Evolutionary conservation across 2,113 vertebrate genomes (phyloP).

Genomic region (Malurus cyaneus): DNA sequence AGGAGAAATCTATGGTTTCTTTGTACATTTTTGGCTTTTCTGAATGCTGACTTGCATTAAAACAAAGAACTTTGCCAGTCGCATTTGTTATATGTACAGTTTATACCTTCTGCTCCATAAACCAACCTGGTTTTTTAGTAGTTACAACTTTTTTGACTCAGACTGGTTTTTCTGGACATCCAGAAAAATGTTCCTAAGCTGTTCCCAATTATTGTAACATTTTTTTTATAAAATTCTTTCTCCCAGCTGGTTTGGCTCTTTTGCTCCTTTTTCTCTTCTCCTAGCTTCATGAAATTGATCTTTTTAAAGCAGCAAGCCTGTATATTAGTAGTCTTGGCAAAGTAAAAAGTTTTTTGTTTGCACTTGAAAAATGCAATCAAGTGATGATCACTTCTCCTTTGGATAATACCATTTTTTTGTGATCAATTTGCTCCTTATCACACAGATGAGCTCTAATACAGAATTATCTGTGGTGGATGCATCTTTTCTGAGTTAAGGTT

Average conservation of each 20-base stretch:
- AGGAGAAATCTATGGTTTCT: not conserved
- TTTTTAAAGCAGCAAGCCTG: not conserved
- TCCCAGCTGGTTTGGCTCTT: not conserved
- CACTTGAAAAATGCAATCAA: constrained; percentile 14
- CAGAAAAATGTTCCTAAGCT: constrained; percentile 22
- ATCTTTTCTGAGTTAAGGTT: constrained; percentile 23
- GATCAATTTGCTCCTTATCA: constrained; percentile 40
- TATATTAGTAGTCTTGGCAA: not conserved
- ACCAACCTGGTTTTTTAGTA: not conserved
- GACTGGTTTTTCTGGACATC: not conserved
- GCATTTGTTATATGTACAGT: not conserved
- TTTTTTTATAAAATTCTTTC: constrained; percentile 9
- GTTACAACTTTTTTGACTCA: not conserved
- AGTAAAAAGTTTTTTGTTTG: constrained; percentile 14
- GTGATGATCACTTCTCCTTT: not conserved
- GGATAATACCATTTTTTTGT: not conserved
- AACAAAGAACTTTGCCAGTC: not conserved
- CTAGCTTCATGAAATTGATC: not conserved
- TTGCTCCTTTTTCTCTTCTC: not conserved
- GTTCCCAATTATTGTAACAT: not conserved
- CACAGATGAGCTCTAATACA: not conserved
- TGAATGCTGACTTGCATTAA: not conserved
- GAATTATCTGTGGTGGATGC: constrained; percentile 36
- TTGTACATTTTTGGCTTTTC: not conserved
- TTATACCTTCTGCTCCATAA: not conserved